Base-by-base conservation (phyloP, 2,113 vertebrate species). In the Atrichornis clamosus region DNA sequence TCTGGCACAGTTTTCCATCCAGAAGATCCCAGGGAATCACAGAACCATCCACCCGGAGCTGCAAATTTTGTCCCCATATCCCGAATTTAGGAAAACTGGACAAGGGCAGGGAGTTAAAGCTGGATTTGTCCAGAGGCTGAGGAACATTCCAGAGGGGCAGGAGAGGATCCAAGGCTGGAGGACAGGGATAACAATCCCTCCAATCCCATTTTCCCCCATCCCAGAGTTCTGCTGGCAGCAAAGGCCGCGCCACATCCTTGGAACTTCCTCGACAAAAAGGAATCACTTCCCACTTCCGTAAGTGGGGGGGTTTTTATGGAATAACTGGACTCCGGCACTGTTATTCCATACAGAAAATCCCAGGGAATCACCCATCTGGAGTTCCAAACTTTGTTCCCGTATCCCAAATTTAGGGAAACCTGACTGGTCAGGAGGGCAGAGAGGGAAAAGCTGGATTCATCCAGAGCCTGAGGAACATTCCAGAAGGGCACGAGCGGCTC, bases 31-130 rank as follows among this genome's bases (percentile, higher is more conserved):
- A 19, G 19, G 60, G 27, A 41, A 63, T 30, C 37, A 18, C 60
- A 41, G 18, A n/a, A n/a, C n/a, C n/a, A n/a, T n/a, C 4, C 7
- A 13, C 17, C 26, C 18, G 59, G 59, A 60, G 59, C 35, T 39
- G 35, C 35, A 63, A 30, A 30, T 20, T 41, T 15, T 28, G 59
- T 8, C 39, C 33, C 3, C n/a, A 5, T 22, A n/a, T 49, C 42
- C 76, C 0, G 1, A 35, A 3, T 23, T 50, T 1, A 7, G 67
- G 68, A 26, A 27, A 23, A 17, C 10, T 4, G 10, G 15, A 8
- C 0, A 2, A 2, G 49, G 50, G 32, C 55, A 47, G 64, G 24
- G n/a, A 32, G 49, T 52, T 47, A 47, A 23, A 39, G 2, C 15
- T 19, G 60, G 28, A 21, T n/a, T 47, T 13, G 8, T 49, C 75